Conservation (phyloP, 2,797 vertebrate genomes). For the Onychomys leucogaster region DNA sequence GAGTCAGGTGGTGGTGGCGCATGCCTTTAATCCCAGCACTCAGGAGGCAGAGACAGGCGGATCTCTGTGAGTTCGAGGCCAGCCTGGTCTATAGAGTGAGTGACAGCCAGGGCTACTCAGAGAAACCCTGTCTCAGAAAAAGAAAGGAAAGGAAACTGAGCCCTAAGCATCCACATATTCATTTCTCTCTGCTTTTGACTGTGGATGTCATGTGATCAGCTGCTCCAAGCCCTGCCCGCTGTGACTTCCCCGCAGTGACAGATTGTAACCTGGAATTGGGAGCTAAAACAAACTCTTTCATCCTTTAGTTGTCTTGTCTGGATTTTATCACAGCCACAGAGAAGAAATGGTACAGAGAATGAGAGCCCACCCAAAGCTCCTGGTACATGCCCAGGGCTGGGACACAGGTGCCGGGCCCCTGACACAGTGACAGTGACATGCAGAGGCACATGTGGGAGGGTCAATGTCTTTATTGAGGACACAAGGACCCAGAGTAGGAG, state of each 20-base stretch:
- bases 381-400: not conserved
- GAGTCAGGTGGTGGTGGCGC: not conserved
- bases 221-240: not conserved
- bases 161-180: too few species aligned
- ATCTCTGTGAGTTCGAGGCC: not conserved
- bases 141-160: not conserved
- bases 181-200: not conserved
- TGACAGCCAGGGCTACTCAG: not conserved
- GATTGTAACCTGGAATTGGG: not conserved
- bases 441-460: not conserved
- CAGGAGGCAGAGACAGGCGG: not conserved
- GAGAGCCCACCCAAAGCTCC: not conserved
- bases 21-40: not conserved
- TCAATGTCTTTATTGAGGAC: slow-evolving; percentile 60
- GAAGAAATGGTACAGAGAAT: not conserved
- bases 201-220: not conserved
- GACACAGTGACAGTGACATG: not conserved
- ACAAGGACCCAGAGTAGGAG: not conserved
- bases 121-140: not conserved
- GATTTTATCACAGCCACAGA: not conserved
- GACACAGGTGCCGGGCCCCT: not conserved
- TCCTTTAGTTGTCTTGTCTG: not conserved
- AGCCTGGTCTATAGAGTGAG: not conserved
- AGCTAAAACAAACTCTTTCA: not conserved
- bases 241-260: not conserved